These are phyloP conservation scores for Synergus itoensis DNA, from an alignment of 2,888 invertebrate species.

Conservation along the genomic window DNA sequence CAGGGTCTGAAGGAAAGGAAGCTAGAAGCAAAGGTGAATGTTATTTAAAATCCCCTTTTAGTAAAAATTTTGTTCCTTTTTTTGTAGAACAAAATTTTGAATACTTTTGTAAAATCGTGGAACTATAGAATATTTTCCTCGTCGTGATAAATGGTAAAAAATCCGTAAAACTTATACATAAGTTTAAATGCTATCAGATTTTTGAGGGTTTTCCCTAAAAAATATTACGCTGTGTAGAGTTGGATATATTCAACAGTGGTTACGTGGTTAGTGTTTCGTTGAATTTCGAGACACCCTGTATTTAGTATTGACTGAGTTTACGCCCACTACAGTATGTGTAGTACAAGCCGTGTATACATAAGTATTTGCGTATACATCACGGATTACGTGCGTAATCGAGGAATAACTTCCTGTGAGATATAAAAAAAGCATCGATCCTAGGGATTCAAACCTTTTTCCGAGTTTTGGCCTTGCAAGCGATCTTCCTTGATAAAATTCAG, in stretches of 20 bases:
- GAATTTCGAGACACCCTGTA: not conserved
- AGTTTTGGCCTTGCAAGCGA: not conserved
- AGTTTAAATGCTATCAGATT: too few species aligned
- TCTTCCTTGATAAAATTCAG: not conserved
- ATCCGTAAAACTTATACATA: too few species aligned
- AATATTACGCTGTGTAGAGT: too few species aligned
- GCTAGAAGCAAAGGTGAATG: too few species aligned
- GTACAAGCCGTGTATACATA: not conserved
- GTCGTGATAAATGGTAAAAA: too few species aligned
- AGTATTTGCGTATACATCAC: not conserved
- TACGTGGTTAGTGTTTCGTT: not conserved
- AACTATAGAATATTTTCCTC: too few species aligned
- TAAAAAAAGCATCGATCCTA: not conserved
- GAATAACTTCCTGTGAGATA: not conserved
- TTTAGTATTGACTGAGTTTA: not conserved
- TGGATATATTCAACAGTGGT: not conserved
- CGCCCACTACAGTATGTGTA: not conserved
- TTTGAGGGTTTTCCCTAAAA: too few species aligned
- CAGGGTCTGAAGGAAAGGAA: too few species aligned
- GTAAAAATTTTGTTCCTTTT: too few species aligned
- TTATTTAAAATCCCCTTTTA: too few species aligned
- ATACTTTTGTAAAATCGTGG: too few species aligned
- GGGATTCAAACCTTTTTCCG: not conserved
- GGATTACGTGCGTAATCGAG: not conserved
- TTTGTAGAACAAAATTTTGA: too few species aligned